phyloP scores from a whole-genome alignment of 2,113 vertebrate genomes.

The Megaceryle maxima region DNA sequence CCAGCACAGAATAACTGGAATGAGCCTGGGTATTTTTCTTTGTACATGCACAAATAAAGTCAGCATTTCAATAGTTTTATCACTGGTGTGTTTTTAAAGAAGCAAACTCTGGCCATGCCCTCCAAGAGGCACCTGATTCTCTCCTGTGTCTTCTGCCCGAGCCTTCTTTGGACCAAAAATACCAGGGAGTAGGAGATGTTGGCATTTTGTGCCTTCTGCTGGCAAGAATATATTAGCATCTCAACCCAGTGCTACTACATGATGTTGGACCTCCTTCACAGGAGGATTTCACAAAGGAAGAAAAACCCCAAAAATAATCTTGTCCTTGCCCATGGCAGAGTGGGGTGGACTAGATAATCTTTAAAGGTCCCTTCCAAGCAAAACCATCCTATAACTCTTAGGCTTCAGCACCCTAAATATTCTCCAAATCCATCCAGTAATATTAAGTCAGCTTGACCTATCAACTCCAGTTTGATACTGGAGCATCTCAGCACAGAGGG shows the following conservation, averaged over 20 bases:
- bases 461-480: neutral
- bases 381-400: neutral
- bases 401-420: neutral
- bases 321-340: neutral
- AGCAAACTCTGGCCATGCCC: neutral
- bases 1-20: neutral
- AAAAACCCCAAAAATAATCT: neutral
- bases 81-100: neutral
- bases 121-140: neutral
- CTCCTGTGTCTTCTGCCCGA: neutral
- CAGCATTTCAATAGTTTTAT: neutral
- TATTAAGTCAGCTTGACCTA: neutral
- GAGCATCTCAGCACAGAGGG: neutral
- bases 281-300: neutral
- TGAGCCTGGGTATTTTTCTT: neutral
- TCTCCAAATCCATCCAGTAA: neutral
- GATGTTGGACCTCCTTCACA: neutral
- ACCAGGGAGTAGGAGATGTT: neutral
- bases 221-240: neutral
- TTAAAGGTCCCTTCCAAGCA: neutral
- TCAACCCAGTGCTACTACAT: neutral
- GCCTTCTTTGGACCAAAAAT: neutral
- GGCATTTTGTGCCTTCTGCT: neutral
- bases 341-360: neutral
- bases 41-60: neutral